A percentile compares a stretch with the other conserved stretches of the same genome.
Conservation (phyloP, 2,113 vertebrate species). For the Verasper variegatus region DNA sequence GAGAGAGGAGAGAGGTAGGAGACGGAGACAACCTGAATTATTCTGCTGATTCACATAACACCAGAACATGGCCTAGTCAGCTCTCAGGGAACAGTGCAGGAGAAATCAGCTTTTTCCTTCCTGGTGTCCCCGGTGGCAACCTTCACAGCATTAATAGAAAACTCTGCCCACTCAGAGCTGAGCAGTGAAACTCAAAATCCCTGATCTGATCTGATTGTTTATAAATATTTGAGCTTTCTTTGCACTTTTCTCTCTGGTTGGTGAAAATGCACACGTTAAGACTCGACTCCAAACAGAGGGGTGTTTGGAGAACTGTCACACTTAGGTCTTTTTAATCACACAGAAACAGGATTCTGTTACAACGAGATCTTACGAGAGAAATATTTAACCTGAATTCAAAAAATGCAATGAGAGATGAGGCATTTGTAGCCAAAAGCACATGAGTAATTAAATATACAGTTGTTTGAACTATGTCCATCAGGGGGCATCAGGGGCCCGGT, state of each 20-base stretch:
- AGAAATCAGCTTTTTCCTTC: slow-evolving; percentile 54
- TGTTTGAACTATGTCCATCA: slow-evolving; percentile 21
- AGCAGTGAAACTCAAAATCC: slow-evolving; percentile 23
- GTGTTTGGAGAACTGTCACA: background rate
- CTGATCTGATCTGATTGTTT: slow-evolving; percentile 53
- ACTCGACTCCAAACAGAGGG: background rate
- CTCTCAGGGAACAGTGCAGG: slow-evolving; percentile 27
- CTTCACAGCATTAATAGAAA: slow-evolving; percentile 44
- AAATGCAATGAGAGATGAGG: slow-evolving; percentile 4
- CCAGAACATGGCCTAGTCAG: slow-evolving; percentile 55
- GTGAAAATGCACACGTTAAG: slow-evolving; percentile 19
- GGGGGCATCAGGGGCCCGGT: slow-evolving; percentile 71
- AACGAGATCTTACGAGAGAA: background rate
- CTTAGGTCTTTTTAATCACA: slow-evolving; percentile 18
- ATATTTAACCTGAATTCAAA: slow-evolving; percentile 42
- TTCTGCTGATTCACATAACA: slow-evolving; percentile 65
- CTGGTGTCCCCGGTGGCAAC: slow-evolving; percentile 11
- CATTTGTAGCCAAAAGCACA: background rate
- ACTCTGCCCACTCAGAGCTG: slow-evolving; percentile 9
- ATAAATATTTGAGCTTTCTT: slow-evolving; percentile 39
- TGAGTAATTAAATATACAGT: slow-evolving; percentile 11
- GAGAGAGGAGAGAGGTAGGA: slow-evolving; percentile 23
- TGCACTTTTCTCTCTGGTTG: slow-evolving; percentile 3
- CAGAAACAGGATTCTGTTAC: slow-evolving; percentile 9
- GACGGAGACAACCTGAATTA: slow-evolving; percentile 35